phyloP scores from a whole-genome alignment of 2,888 invertebrate species.

The Polydrusus cervinus region DNA sequence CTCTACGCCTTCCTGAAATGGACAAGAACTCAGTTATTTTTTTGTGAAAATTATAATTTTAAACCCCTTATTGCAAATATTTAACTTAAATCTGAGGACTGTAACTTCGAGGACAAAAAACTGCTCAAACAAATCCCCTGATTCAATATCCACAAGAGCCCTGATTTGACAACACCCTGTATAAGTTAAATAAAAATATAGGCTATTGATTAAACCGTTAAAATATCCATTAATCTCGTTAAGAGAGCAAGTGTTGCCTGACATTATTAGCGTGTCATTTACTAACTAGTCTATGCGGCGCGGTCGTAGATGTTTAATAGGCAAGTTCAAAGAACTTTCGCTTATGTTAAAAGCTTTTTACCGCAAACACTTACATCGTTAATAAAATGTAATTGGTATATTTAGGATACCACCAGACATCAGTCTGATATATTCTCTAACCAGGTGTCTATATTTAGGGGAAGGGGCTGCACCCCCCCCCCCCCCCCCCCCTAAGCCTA shows the following conservation, averaged over 20 bases:
- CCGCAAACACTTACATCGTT: slow-evolving; percentile 26
- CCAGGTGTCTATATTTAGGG: not conserved
- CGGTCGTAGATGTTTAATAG: slow-evolving; percentile 9
- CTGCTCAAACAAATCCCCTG: no score
- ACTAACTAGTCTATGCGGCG: slow-evolving; percentile 23
- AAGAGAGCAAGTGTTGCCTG: not conserved
- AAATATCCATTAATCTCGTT: slow-evolving; percentile 8
- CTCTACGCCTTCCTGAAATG: no score
- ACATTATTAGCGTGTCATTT: slow-evolving; percentile 15
- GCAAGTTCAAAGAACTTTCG: slow-evolving; percentile 30
- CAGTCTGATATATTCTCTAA: not conserved
- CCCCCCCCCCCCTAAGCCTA: no score
- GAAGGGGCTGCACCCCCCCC: no score
- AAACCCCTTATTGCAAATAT: no score
- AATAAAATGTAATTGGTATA: not conserved
- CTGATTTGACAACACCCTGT: not conserved
- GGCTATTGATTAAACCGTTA: slow-evolving; percentile 1
- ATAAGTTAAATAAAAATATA: not conserved
- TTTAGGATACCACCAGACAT: not conserved
- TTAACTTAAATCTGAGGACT: no score
- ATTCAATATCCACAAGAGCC: no score
- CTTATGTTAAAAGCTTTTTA: slow-evolving; percentile 29
- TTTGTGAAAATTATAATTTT: no score
- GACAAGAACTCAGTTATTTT: no score
- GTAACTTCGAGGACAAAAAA: no score